Percentiles rank a stretch among this genome's conserved stretches.
phyloP scores from a whole-genome alignment of 2,888 invertebrate species.

The Euphydryas editha region DNA sequence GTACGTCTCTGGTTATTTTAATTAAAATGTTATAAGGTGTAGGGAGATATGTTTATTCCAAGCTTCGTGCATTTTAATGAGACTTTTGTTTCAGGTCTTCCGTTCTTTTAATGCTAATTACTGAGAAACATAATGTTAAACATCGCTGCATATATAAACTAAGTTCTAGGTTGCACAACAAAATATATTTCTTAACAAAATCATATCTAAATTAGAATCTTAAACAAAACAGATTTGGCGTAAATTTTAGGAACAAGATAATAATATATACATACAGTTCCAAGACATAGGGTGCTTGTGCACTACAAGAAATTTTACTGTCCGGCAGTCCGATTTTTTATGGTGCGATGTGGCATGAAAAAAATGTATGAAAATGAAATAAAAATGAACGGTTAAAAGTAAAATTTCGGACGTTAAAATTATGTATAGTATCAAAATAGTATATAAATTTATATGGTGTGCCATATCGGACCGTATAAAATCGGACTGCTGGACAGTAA shows the following conservation, averaged over 20 bases:
- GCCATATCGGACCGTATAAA: no score
- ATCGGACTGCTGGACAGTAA: no score
- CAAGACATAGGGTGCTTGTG: no score
- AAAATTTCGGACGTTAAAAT: no score
- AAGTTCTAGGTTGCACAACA: not conserved
- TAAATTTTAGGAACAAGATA: not conserved
- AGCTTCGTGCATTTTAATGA: conserved; percentile 37
- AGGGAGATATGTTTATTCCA: conserved; percentile 27
- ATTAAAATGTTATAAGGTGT: conserved; percentile 9
- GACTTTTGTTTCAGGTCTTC: conserved; percentile 29
- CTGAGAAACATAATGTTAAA: conserved; percentile 18
- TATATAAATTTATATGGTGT: no score
- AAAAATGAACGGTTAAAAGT: no score
- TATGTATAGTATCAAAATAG: no score
- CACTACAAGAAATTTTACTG: no score
- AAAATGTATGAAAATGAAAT: no score
- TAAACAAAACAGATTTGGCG: not conserved
- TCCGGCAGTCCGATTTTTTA: no score
- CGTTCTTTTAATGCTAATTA: conserved; percentile 36
- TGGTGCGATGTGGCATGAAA: no score
- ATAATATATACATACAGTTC: not conserved
- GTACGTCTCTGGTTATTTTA: conserved; percentile 2
- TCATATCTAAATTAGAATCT: conserved; percentile 3
- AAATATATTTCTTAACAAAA: not conserved
- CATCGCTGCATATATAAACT: not conserved